Base-by-base conservation (phyloP, 2,888 invertebrate species). In the Blera fallax region DNA sequence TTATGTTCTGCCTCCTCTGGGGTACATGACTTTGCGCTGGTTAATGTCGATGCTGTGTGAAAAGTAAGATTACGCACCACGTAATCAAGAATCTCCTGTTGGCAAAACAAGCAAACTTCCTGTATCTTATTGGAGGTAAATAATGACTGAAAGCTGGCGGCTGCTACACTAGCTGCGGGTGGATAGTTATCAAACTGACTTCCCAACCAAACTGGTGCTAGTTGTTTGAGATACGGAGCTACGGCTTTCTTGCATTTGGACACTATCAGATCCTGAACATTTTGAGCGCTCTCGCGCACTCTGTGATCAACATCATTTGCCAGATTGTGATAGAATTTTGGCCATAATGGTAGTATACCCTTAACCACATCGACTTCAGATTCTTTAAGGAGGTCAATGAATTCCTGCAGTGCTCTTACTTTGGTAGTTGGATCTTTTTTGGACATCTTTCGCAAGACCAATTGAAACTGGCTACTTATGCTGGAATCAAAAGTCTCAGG, bases 391-490 rank as follows among this genome's bases (percentile, higher is more conserved):
- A 97, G 91, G 14, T 95, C 95, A 29, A 94, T 93, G 89, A 98
- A 95, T 92, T 98, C 98, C 73, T 90, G 90, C n/a, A 90, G 80
- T 87, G 97, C 98, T 94, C 98, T 98, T 40, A 95, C 94, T 92
- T 97, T 98, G 3, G 98, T 98, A 2, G 96, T 95, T 0, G 96
- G 94, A 93, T 98, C 98, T 90, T 97, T 98, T 91, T 98, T 98
- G 70, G 95, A 95, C 91, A 98, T 95, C 92, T 98, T 98, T 88
- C 97, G 96, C 73, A 98, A 93, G 58, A 96, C 95, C 58, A 98
- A 91, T 87, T 96, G 95, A 89, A 96, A 95, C 89, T 95, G 95
- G 0, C 95, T 93, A 89, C 95, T 95, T 1, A 97, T 92, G 74
- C 93, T 93, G 7, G 93, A 92, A 78, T 95, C 95, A n/a, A 95